These are phyloP conservation scores for Microcaecilia unicolor DNA, from an alignment of 2,797 vertebrate species.

Conservation along the genomic window DNA sequence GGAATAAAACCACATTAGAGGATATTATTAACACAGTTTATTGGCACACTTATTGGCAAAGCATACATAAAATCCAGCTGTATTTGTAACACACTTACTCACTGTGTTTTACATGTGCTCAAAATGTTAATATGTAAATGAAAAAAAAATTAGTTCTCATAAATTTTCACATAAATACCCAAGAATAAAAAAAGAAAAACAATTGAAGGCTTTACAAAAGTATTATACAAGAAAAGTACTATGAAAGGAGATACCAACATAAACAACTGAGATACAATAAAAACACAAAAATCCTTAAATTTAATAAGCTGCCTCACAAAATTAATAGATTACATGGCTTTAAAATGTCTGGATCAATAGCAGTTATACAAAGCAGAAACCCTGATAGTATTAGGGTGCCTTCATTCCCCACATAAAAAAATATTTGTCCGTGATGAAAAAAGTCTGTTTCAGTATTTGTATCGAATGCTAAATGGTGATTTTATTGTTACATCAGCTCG, in stretches of 20 bases:
- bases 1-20: conserved; percentile 8
- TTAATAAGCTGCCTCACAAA: conserved; percentile 79
- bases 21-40: conserved; percentile 87
- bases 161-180: conserved; percentile 97
- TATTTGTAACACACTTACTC: conserved; percentile 89
- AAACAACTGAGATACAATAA: conserved; percentile 62
- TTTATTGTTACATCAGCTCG: conserved; percentile 18
- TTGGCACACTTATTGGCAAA: conserved; percentile 98
- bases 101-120: conserved; percentile 88
- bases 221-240: conserved; percentile 76
- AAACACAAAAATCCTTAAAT: conserved; percentile 60
- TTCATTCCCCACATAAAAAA: conserved; percentile 53
- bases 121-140: conserved; percentile 90
- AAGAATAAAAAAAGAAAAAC: conserved; percentile 41
- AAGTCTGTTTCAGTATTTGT: conserved; percentile 46
- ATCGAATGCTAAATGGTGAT: conserved; percentile 24
- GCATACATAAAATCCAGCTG: conserved; percentile 98
- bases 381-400: conserved; percentile 42
- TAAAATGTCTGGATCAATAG: conserved; percentile 60
- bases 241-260: conserved; percentile 54
- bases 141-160: conserved; percentile 83
- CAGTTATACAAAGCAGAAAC: conserved; percentile 62
- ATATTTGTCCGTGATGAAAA: conserved; percentile 46
- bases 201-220: conserved; percentile 67
- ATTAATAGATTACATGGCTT: conserved; percentile 79